Conservation (phyloP, 2,888 invertebrate species). For the Hyles lineata region DNA sequence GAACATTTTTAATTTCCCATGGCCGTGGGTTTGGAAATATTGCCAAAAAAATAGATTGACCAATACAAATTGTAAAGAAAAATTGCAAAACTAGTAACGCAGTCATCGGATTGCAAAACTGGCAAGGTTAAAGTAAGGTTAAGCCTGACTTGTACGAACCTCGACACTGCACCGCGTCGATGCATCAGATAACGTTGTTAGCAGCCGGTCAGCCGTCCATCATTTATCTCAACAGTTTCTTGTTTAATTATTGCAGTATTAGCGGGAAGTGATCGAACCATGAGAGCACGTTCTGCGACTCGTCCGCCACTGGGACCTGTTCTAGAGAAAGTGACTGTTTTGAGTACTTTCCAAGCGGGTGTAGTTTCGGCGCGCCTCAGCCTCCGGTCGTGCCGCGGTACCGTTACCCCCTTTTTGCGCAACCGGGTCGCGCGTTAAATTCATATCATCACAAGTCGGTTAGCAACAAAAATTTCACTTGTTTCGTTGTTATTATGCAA, state of each 20-base stretch:
- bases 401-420: slow-evolving; percentile 75
- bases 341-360: slow-evolving; percentile 77
- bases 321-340: slow-evolving; percentile 80
- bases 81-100: slow-evolving; percentile 29
- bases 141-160: slow-evolving; percentile 46
- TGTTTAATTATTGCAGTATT: slow-evolving; percentile 42
- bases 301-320: slow-evolving; percentile 64
- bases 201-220: slow-evolving; percentile 46
- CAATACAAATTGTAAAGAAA: slow-evolving; percentile 22
- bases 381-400: slow-evolving; percentile 54
- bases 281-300: slow-evolving; percentile 52
- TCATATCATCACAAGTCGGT: slow-evolving; percentile 56
- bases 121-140: slow-evolving; percentile 51
- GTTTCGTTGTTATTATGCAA: slow-evolving; percentile 50
- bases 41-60: slow-evolving; percentile 26
- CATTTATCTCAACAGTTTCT: slow-evolving; percentile 49
- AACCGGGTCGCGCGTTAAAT: slow-evolving; percentile 70
- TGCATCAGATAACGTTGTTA: slow-evolving; percentile 39
- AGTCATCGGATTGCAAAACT: slow-evolving; percentile 43
- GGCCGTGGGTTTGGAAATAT: slow-evolving; percentile 26
- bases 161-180: slow-evolving; percentile 45
- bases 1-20: background rate
- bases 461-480: slow-evolving; percentile 63
- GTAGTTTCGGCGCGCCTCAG: slow-evolving; percentile 58
- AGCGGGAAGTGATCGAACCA: slow-evolving; percentile 35